These are phyloP conservation scores for Serripes groenlandicus DNA, from an alignment of 2,888 invertebrate species.

Conservation along the genomic window DNA sequence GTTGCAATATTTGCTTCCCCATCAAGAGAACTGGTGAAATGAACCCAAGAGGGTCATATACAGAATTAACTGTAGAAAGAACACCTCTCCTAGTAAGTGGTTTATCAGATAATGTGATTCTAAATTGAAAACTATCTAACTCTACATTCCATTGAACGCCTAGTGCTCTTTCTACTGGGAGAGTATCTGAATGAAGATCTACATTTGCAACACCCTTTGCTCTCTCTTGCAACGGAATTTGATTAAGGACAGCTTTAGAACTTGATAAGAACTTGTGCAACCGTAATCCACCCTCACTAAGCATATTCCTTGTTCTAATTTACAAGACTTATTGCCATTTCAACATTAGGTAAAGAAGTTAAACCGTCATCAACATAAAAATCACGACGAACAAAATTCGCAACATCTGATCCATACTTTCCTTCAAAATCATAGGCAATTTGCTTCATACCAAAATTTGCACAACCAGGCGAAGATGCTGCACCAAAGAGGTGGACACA, in stretches of 20 bases:
- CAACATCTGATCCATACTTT: slow-evolving; percentile 11
- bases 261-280: slow-evolving; percentile 65
- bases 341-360: slow-evolving; percentile 7
- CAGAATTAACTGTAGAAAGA: slow-evolving; percentile 53
- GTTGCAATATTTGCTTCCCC: slow-evolving; percentile 63
- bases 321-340: slow-evolving; percentile 40
- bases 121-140: slow-evolving; percentile 54
- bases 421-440: slow-evolving; percentile 29
- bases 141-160: slow-evolving; percentile 58
- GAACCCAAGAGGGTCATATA: slow-evolving; percentile 64
- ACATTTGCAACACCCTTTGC: slow-evolving; percentile 26
- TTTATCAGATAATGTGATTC: slow-evolving; percentile 34
- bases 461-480: slow-evolving; percentile 64
- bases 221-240: slow-evolving; percentile 39
- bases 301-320: slow-evolving; percentile 25
- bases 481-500: slow-evolving; percentile 24
- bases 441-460: slow-evolving; percentile 35
- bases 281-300: slow-evolving; percentile 41
- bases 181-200: slow-evolving; percentile 21
- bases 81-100: slow-evolving; percentile 43
- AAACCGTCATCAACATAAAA: slow-evolving; percentile 55
- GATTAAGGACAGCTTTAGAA: slow-evolving; percentile 39
- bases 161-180: slow-evolving; percentile 55
- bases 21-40: slow-evolving; percentile 57
- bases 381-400: slow-evolving; percentile 18